Percentiles rank a stretch among this genome's conserved stretches.
phyloP scores from a whole-genome alignment of 2,113 vertebrate genomes.

The Bubalus kerabau region DNA sequence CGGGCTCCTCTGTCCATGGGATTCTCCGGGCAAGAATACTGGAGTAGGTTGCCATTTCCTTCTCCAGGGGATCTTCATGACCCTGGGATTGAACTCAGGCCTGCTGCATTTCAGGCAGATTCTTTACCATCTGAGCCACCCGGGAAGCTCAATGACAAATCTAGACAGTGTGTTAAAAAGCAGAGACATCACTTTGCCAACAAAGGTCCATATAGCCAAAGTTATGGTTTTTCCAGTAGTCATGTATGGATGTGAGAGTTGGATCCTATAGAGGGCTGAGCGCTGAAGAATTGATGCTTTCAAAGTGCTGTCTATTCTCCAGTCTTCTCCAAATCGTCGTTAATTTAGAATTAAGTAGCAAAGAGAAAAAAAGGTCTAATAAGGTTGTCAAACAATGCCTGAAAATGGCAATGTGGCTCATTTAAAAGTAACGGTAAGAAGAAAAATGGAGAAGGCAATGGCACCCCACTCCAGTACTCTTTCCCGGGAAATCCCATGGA shows the following conservation, averaged over 20 bases:
- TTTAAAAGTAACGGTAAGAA: background rate
- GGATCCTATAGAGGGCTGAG: background rate
- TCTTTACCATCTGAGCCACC: background rate
- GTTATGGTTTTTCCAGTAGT: background rate
- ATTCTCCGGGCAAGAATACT: background rate
- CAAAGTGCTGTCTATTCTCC: background rate
- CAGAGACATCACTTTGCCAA: background rate
- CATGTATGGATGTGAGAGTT: background rate
- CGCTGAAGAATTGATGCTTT: background rate
- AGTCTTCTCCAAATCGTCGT: background rate
- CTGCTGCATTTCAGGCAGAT: background rate
- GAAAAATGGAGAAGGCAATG: background rate
- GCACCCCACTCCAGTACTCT: too few relatives aligned
- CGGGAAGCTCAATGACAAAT: rapidly evolving
- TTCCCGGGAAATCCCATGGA: too few relatives aligned
- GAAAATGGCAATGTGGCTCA: background rate
- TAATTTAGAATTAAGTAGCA: background rate
- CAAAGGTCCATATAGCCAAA: background rate
- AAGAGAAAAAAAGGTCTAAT: background rate
- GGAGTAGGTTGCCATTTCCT: background rate
- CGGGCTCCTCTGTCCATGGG: background rate
- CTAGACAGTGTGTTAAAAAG: background rate
- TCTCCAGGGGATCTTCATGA: background rate
- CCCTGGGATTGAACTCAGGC: background rate
- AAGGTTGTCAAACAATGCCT: background rate